phyloP scores from a whole-genome alignment of 2,888 invertebrate species.

The Eustalomyia histrio region DNA sequence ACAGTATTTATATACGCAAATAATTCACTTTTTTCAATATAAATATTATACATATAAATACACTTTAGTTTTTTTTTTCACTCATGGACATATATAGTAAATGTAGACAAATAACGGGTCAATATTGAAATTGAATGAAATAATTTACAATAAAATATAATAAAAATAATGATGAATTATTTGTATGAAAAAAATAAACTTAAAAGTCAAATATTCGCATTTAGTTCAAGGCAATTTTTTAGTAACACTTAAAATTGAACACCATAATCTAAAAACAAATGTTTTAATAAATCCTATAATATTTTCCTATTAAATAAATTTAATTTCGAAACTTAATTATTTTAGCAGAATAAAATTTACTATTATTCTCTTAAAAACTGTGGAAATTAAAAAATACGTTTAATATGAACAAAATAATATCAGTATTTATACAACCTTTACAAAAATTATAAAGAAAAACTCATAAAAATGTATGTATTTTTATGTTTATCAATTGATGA shows the following conservation, averaged over 20 bases:
- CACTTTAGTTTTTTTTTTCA: neutral
- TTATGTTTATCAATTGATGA: constrained; percentile 2
- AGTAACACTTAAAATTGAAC: constrained; percentile 12
- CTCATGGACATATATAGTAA: constrained; percentile 35
- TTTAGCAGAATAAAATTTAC: too few species aligned
- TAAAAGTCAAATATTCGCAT: constrained; percentile 4
- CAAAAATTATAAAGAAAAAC: neutral
- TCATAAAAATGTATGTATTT: constrained; percentile 1
- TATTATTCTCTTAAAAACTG: too few species aligned
- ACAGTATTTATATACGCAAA: neutral
- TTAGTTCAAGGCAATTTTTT: constrained; percentile 1
- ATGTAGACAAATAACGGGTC: constrained; percentile 43
- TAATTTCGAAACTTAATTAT: too few species aligned
- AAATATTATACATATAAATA: too few species aligned
- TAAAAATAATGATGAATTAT: constrained; percentile 2
- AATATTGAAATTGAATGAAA: constrained; percentile 7
- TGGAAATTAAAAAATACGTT: constrained; percentile 1
- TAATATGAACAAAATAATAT: constrained; percentile 11
- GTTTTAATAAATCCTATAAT: neutral
- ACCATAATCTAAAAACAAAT: constrained; percentile 1
- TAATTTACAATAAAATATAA: constrained; percentile 30
- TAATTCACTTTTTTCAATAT: neutral
- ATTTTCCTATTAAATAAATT: too few species aligned
- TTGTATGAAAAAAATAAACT: neutral
- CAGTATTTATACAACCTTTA: too few species aligned